phyloP scores from a whole-genome alignment of 2,797 vertebrate species.

The Neomorphus geoffroyi region DNA sequence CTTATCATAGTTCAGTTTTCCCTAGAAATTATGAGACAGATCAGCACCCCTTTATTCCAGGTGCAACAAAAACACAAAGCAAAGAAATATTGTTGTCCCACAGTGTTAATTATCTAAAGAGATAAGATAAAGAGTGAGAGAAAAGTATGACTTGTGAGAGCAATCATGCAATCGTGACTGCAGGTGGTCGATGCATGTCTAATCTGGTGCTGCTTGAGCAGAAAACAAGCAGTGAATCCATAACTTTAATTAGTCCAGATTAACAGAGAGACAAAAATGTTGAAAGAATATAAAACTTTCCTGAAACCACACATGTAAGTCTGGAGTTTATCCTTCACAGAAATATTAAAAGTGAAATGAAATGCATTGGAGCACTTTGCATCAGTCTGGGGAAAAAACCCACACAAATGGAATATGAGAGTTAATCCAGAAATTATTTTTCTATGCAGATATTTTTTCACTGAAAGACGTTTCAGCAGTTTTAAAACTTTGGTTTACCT shows the following conservation, averaged over 20 bases:
- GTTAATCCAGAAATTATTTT: not conserved
- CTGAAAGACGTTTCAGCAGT: not conserved
- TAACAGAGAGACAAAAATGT: not conserved
- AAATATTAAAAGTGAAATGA: not conserved
- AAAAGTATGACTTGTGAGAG: not conserved
- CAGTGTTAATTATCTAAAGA: not conserved
- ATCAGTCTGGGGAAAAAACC: not conserved
- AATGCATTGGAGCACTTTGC: not conserved
- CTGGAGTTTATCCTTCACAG: not conserved
- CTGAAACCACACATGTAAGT: not conserved
- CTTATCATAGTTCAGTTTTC: not conserved
- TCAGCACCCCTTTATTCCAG: not conserved
- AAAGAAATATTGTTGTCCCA: not conserved
- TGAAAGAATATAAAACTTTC: not conserved
- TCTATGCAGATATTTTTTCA: not conserved
- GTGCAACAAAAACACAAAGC: not conserved
- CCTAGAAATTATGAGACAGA: not conserved
- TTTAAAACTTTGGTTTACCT: not conserved
- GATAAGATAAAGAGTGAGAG: not conserved
- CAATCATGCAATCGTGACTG: not conserved
- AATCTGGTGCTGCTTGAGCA: not conserved
- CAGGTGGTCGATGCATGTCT: not conserved
- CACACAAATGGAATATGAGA: not conserved
- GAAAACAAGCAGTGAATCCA: not conserved
- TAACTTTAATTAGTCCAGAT: not conserved